A percentile compares a stretch with the other conserved stretches of the same genome.
These are phyloP conservation scores for Sander lucioperca DNA, from an alignment of 2,113 vertebrate genomes.

Conservation along the genomic window DNA sequence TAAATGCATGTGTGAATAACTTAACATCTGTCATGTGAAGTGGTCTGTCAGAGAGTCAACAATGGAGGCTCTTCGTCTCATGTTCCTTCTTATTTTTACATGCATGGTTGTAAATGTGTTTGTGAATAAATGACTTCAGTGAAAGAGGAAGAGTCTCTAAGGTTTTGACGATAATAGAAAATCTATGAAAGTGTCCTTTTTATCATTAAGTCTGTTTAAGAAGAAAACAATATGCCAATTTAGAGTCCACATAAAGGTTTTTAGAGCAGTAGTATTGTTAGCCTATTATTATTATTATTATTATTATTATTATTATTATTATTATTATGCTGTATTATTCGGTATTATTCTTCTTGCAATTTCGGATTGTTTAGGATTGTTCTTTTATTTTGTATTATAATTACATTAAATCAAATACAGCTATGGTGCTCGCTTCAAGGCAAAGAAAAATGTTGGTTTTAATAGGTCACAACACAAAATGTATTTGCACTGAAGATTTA, in stretches of 20 bases:
- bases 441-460: neutral
- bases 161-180: neutral
- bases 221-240: neutral
- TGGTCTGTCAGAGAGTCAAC: conserved; percentile 85
- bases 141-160: conserved; percentile 45
- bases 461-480: neutral
- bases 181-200: neutral
- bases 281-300: conserved; percentile 9
- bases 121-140: conserved; percentile 77
- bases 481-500: neutral
- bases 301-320: neutral
- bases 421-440: neutral
- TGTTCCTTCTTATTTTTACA: conserved; percentile 67
- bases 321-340: neutral
- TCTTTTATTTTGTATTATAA: neutral
- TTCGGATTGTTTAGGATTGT: neutral
- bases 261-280: neutral
- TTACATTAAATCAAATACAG: neutral
- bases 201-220: neutral
- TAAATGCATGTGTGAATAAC: conserved; percentile 87
- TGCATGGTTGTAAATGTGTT: conserved; percentile 80
- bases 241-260: neutral
- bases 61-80: conserved; percentile 73
- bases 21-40: conserved; percentile 88
- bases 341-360: neutral